Evolutionary conservation across 2,113 vertebrate species (phyloP), one percentile per base, ranked within the genome.

Genomic region (Synodontis membranacea): DNA sequence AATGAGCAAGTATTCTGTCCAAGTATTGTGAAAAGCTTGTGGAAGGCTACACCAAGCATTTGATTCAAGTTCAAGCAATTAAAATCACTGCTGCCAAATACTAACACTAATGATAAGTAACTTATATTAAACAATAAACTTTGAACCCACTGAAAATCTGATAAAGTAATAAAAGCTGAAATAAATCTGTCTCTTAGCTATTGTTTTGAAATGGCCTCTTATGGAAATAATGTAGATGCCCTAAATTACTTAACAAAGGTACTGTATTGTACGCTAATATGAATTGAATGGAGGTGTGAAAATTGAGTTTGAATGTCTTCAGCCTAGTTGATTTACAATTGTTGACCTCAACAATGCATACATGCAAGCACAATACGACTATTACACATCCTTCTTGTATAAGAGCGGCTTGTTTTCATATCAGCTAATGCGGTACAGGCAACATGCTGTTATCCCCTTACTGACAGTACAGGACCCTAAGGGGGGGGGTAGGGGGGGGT

Each of bases 321-420:
- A 37, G 31, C 8, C n/a, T 34, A 31, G n/a, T 4, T 37, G 5
- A 10, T 34, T 34, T 34, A 15, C 12, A 19, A 37, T 31, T 68
- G 17, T 37, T 68, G 5, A 37, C 12, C 1, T 34, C 31, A 70
- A 19, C 6, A 39, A 23, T 70, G 34, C 4, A 10, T 39, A 44
- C 2, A 14, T 70, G 34, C 66, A 70, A 39, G 17, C 34, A 17
- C 31, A 66, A 6, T 34, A 17, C 1, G 19, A 37, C 2, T 68
- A 37, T 70, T 70, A 70, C 2, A 21, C 2, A 70, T 23, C 17
- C 15, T 39, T 70, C 23, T 66, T 66, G 17, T 34, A 66, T 7
- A 70, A 85, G 87, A 89, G 87, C 89, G 87, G 88, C 86, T 92
- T 92, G 90, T 92, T 93, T 95, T 93, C 87, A 92, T 89, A 86